Evolutionary conservation across 1,140 invertebrate species (phyloP), one percentile per base, ranked within the genome.

Genomic region (Lysiphlebus fabarum): DNA sequence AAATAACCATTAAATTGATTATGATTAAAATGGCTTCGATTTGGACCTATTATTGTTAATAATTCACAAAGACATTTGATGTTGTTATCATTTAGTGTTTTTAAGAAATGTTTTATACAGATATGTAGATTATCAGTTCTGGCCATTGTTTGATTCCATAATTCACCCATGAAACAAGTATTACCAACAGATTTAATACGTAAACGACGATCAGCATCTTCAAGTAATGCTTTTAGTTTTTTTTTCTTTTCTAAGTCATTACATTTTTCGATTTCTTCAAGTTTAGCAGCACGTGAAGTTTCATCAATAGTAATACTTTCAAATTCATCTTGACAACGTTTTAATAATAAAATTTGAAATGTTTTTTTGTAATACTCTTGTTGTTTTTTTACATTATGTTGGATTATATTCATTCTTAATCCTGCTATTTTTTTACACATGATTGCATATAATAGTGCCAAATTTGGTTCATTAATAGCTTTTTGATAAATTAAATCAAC

Each of bases 401-500:
- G n/a, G n/a, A n/a, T n/a, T n/a, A n/a, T n/a, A n/a, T n/a, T n/a
- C n/a, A n/a, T n/a, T n/a, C n/a, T n/a, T n/a, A n/a, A n/a, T n/a
- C n/a, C n/a, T n/a, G n/a, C n/a, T n/a, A n/a, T 75, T 86, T 83
- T 70, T 85, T 85, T 67, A 90, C 90, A 92, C 82, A 98, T 87
- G 45, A 87, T 82, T 1, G 95, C 95, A 82, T 98, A 98, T 0
- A 90, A 89, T 37, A 89, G 86, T 6, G 92, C 91, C 71, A 96
- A 98, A 70, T 87, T 90, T 3, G 94, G 95, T 75, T 98, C 95
- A 80, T 95, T 90, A 36, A 97, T 88, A 38, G 95, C 95, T 82
- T 96, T 97, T 72, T 96, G 92, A 80, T 97, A 97, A 2, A 97
- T 88, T 56, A 97, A 83, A 73, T 92, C 85, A 67, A 96, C 95